Evolutionary conservation across 2,888 invertebrate species (phyloP).

Genomic region (Thecophora atra): DNA sequence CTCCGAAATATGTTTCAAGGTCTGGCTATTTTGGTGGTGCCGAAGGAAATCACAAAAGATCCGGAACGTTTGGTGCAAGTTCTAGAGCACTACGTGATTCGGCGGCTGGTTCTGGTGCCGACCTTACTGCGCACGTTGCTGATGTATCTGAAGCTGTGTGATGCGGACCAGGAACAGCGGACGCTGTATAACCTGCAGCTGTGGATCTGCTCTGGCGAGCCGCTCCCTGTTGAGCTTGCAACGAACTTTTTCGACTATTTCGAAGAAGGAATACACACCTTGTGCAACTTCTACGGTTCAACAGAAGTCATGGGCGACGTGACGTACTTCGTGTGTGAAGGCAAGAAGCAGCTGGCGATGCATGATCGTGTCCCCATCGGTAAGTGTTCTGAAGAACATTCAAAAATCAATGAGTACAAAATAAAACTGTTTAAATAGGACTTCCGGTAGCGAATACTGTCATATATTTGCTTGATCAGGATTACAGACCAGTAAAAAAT

Average conservation of each 20-base stretch:
- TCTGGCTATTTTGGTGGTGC: constrained; percentile 76
- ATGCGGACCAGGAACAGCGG: constrained; percentile 53
- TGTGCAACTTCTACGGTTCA: constrained; percentile 91
- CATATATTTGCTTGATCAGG: constrained; percentile 80
- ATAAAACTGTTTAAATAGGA: constrained; percentile 67
- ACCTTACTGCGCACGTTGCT: constrained; percentile 82
- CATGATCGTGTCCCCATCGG: constrained; percentile 84
- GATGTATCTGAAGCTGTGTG: constrained; percentile 73
- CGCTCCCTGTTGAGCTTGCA: constrained; percentile 76
- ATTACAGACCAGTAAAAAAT: constrained; percentile 76
- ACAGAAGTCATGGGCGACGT: constrained; percentile 94
- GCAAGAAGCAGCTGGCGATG: constrained; percentile 70
- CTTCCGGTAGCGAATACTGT: constrained; percentile 81
- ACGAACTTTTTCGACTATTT: constrained; percentile 81
- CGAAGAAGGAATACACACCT: constrained; percentile 71
- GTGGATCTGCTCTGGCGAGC: constrained; percentile 91
- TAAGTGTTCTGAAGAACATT: constrained; percentile 60
- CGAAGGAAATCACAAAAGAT: constrained; percentile 78
- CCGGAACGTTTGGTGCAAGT: constrained; percentile 77
- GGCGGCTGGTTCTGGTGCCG: constrained; percentile 85
- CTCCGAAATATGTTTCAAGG: constrained; percentile 53
- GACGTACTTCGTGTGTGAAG: constrained; percentile 77
- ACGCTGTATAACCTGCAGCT: constrained; percentile 73
- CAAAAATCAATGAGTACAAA: neutral
- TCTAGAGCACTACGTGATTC: constrained; percentile 78